Base-by-base conservation (phyloP, 2,888 invertebrate species). In the Tridacna gigas region DNA sequence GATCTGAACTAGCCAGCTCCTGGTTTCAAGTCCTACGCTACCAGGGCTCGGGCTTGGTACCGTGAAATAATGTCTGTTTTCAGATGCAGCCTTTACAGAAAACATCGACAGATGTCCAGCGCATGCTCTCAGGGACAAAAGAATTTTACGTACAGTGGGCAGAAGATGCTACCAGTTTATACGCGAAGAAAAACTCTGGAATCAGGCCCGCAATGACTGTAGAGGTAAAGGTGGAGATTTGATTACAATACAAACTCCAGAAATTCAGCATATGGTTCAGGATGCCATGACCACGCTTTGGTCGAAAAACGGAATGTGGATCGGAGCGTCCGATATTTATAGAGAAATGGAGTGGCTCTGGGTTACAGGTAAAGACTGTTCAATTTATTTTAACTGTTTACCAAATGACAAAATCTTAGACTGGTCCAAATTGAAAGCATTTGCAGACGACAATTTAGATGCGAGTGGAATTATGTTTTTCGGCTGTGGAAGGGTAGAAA, bases 231-330 rank as follows among this genome's bases (percentile, higher is more conserved):
- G 91, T 37, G 93, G 92, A 3, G 84, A 88, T 12, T 88, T 93
- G n/a, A 89, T 91, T 28, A 89, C 88, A 15, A 90, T 92, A 4
- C 80, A 82, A 20, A 82, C 87, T 67, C 63, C 82, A 3, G 84
- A 83, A n/a, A 91, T 90, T 51, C 92, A 93, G 83, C 77, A 79
- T 18, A 91, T 77, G 22, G 81, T 81, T 0, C 74, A 77, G 74
- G 20, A 28, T 20, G 56, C 48, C 26, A 56, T 92, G 51, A 78
- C 83, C 37, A 56, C 51, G 4, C 80, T 92, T 11, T 93, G 93
- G 91, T 81, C 79, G 0, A 89, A 87, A 47, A 91, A 92, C 67
- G 92, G 92, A 7, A 84, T 93, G 25, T 94, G 94, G 94, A 91
- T 93, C 22, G 94, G 94, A n/a, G 91, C 92, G 0, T 86, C 91